These are phyloP conservation scores for Volucella bombylans DNA, from an alignment of 2,888 invertebrate species.

Conservation along the genomic window DNA sequence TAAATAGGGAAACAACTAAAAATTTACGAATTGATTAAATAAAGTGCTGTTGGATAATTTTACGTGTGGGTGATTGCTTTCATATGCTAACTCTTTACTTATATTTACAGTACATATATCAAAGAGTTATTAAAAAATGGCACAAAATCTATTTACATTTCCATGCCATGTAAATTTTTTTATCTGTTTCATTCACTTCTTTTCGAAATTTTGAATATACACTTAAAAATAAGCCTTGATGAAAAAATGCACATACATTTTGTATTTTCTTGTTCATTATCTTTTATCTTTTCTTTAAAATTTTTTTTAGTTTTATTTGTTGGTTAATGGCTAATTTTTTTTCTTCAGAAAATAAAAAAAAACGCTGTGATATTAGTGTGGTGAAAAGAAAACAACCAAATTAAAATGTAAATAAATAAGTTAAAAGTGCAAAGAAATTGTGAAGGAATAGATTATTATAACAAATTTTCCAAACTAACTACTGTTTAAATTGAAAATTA, in stretches of 20 bases:
- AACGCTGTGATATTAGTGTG: constrained; percentile 82
- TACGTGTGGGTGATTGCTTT: constrained; percentile 30
- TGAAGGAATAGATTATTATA: constrained; percentile 25
- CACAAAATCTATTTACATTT: constrained; percentile 18
- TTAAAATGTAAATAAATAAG: constrained; percentile 78
- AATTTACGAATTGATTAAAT: constrained; percentile 47
- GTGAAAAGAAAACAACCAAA: constrained; percentile 75
- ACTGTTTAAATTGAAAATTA: constrained; percentile 29
- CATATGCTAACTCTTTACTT: constrained; percentile 42
- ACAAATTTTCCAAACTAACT: constrained; percentile 39
- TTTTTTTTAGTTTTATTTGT: constrained; percentile 33
- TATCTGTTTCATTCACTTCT: background rate
- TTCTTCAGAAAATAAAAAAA: constrained; percentile 50
- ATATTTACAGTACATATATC: constrained; percentile 33
- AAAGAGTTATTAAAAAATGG: constrained; percentile 8
- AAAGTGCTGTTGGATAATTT: constrained; percentile 24
- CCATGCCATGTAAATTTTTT: constrained; percentile 32
- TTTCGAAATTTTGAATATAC: constrained; percentile 51
- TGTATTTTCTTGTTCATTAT: constrained; percentile 68
- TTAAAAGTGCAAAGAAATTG: constrained; percentile 44
- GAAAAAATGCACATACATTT: constrained; percentile 73
- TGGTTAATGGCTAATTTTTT: constrained; percentile 29
- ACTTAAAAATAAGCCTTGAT: constrained; percentile 55
- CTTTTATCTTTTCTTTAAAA: constrained; percentile 23
- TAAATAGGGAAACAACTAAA: background rate